Evolutionary conservation across 2,797 vertebrate genomes (phyloP).

Genomic region (Syngnathus acus): DNA sequence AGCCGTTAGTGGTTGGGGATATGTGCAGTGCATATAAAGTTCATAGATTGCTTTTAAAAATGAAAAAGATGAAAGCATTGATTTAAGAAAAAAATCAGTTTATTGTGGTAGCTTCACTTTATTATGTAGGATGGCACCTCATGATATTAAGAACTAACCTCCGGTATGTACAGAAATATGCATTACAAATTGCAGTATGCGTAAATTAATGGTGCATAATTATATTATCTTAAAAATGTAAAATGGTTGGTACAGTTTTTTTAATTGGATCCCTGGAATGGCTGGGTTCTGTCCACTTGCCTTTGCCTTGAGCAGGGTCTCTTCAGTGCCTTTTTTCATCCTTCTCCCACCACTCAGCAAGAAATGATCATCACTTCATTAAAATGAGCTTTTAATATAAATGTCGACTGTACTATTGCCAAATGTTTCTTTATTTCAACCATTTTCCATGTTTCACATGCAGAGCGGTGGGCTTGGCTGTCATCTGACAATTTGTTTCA

Average conservation of each 20-base stretch:
- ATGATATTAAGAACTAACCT: neutral
- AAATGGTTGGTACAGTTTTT: neutral
- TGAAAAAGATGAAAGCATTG: neutral
- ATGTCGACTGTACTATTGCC: conserved; percentile 7
- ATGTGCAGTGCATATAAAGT: neutral
- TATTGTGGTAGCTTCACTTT: neutral
- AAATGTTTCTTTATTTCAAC: conserved; percentile 2
- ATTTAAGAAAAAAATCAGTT: too few species aligned
- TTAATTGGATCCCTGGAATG: neutral
- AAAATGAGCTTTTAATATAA: conserved; percentile 35
- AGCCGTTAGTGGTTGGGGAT: neutral
- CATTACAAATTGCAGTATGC: too few species aligned
- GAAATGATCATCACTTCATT: conserved; percentile 55
- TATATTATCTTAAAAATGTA: too few species aligned
- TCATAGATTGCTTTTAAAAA: neutral
- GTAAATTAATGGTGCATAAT: too few species aligned
- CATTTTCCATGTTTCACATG: conserved; percentile 1
- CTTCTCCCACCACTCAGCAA: conserved; percentile 40
- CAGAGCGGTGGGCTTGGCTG: conserved; percentile 11
- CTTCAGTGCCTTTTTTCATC: conserved; percentile 21
- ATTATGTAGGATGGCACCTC: neutral
- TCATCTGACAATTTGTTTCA: conserved; percentile 43
- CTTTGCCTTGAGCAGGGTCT: neutral
- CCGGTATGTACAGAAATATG: neutral
- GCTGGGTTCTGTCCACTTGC: neutral